Evolutionary conservation across 2,113 vertebrate species (phyloP).

Genomic region (Leptocoma aspasia): DNA sequence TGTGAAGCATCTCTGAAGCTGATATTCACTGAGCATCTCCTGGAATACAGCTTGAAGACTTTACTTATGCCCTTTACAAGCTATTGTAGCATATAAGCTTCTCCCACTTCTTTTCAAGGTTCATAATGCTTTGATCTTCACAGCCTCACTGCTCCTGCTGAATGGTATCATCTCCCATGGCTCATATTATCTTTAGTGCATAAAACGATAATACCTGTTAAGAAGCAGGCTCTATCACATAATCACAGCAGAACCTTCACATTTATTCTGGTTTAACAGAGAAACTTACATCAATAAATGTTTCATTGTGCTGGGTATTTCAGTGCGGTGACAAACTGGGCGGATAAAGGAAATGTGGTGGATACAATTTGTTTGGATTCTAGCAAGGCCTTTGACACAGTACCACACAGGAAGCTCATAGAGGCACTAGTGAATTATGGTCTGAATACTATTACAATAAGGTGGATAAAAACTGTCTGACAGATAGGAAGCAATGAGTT

Average conservation of each 20-base stretch:
- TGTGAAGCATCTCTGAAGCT: slow-evolving; percentile 29
- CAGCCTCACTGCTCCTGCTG: slow-evolving; percentile 19
- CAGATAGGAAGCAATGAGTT: slow-evolving; percentile 47
- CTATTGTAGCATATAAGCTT: slow-evolving; percentile 9
- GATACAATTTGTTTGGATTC: slow-evolving; percentile 71
- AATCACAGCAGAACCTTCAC: slow-evolving; percentile 60
- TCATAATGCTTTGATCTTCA: slow-evolving; percentile 49
- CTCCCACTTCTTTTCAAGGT: slow-evolving; percentile 42
- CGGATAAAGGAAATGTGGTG: slow-evolving; percentile 55
- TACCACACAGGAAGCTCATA: slow-evolving; percentile 58
- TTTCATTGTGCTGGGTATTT: slow-evolving; percentile 57
- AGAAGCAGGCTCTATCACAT: slow-evolving; percentile 50
- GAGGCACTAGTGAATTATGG: slow-evolving; percentile 43
- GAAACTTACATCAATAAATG: slow-evolving; percentile 60
- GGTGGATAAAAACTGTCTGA: slow-evolving; percentile 49
- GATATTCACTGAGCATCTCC: slow-evolving; percentile 8
- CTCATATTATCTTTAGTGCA: slow-evolving; percentile 67
- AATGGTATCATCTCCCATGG: slow-evolving; percentile 66
- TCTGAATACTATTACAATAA: slow-evolving; percentile 26
- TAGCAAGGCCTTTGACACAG: slow-evolving; percentile 61
- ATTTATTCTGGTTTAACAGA: slow-evolving; percentile 57
- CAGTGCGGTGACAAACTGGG: slow-evolving; percentile 42
- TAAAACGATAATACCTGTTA: slow-evolving; percentile 68
- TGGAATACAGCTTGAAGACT: slow-evolving; percentile 41
- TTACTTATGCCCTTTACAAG: slow-evolving; percentile 7